Percentiles rank a stretch among this genome's conserved stretches.
These are phyloP conservation scores for Triplophysa yarkandensis DNA, from an alignment of 2,797 vertebrate genomes.

Conservation along the genomic window DNA sequence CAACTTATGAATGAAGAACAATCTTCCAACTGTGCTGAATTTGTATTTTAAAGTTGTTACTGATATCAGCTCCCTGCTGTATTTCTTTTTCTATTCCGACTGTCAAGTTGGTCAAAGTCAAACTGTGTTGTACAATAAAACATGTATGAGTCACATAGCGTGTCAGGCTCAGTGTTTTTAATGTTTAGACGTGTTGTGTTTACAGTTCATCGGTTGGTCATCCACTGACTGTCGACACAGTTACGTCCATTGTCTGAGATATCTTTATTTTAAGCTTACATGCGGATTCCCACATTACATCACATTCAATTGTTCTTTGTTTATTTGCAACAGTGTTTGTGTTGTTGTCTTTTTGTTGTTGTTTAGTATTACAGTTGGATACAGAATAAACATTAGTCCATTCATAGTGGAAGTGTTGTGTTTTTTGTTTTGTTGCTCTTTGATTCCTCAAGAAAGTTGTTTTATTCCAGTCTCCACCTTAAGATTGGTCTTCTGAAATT, in stretches of 20 bases:
- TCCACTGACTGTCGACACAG: not conserved
- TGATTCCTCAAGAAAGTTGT: too few species aligned
- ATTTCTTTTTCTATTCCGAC: not conserved
- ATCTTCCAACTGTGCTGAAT: too few species aligned
- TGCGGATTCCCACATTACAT: constrained; percentile 10
- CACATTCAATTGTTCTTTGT: constrained; percentile 35
- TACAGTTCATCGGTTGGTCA: constrained; percentile 2
- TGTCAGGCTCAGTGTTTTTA: not conserved
- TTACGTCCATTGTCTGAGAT: not conserved
- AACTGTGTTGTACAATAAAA: constrained; percentile 12
- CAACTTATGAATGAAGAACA: too few species aligned
- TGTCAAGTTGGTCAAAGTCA: constrained; percentile 13
- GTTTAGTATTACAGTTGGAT: not conserved
- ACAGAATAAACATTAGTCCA: too few species aligned
- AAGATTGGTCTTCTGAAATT: too few species aligned
- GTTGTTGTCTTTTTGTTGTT: not conserved
- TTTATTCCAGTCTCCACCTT: too few species aligned
- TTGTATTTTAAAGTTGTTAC: not conserved
- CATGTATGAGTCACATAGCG: constrained; percentile 3
- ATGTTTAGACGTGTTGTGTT: constrained; percentile 8
- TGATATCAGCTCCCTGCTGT: not conserved
- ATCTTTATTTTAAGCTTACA: constrained; percentile 20
- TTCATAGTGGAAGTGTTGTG: too few species aligned
- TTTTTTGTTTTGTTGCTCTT: too few species aligned
- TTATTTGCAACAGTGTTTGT: constrained; percentile 53